Conservation (phyloP, 2,113 vertebrate species). For the Sceloporus tristichus region DNA sequence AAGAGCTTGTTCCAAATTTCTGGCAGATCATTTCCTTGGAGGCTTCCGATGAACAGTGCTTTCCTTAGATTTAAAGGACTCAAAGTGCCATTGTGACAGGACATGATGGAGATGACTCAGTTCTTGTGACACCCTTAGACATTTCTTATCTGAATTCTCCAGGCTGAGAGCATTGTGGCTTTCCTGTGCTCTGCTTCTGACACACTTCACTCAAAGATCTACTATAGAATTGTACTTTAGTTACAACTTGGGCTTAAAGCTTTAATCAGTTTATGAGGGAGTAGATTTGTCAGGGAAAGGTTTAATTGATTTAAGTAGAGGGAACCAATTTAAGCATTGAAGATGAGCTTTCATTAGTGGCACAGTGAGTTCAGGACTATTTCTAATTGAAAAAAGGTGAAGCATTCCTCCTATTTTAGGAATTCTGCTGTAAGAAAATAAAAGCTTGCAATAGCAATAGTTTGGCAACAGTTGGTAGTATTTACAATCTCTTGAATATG, state of each 20-base stretch:
- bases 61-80: background rate
- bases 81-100: too few relatives aligned
- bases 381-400: background rate
- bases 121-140: background rate
- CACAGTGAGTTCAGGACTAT: background rate
- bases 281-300: background rate
- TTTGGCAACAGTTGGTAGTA: background rate
- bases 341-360: background rate
- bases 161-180: background rate
- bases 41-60: background rate
- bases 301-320: background rate
- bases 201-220: background rate
- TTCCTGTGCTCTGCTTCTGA: background rate
- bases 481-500: background rate
- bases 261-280: conserved; percentile 10
- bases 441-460: background rate
- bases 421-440: background rate
- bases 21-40: background rate
- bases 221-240: background rate
- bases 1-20: background rate
- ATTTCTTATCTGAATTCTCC: background rate
- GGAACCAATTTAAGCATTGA: background rate
- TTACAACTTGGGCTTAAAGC: background rate
- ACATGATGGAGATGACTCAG: background rate
- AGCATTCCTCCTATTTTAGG: background rate